Evolutionary conservation across 2,113 vertebrate species (phyloP).

Genomic region (Syngnathus typhle): DNA sequence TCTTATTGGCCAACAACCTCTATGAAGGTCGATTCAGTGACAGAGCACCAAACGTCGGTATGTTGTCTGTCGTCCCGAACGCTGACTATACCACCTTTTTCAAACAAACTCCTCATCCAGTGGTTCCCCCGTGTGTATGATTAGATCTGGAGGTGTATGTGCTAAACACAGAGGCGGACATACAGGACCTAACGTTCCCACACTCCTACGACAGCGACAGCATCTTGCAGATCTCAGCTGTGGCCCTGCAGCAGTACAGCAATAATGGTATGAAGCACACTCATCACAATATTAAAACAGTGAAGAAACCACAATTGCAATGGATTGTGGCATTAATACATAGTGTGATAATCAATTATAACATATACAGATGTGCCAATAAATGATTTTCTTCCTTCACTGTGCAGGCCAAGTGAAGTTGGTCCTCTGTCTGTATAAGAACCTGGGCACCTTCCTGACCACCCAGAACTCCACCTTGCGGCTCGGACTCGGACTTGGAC

Average conservation of each 20-base stretch:
- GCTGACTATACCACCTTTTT: not conserved
- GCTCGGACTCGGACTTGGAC: slow-evolving; percentile 66
- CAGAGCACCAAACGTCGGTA: slow-evolving; percentile 82
- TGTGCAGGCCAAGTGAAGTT: slow-evolving; percentile 78
- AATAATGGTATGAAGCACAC: slow-evolving; percentile 78
- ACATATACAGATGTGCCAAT: not conserved
- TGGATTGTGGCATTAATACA: not conserved
- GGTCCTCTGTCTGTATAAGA: slow-evolving; percentile 87
- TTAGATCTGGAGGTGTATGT: slow-evolving; percentile 88
- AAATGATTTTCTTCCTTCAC: not conserved
- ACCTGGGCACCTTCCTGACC: slow-evolving; percentile 83
- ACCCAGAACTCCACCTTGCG: slow-evolving; percentile 85
- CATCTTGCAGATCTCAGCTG: slow-evolving; percentile 83
- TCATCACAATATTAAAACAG: not conserved
- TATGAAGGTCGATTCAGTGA: slow-evolving; percentile 84
- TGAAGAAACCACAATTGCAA: not conserved
- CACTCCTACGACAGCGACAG: slow-evolving; percentile 85
- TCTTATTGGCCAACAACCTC: slow-evolving; percentile 88
- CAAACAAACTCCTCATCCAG: not conserved
- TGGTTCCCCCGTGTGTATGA: slow-evolving; percentile 14
- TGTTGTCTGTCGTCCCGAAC: slow-evolving; percentile 6
- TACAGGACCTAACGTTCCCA: slow-evolving; percentile 86
- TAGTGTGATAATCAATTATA: not conserved
- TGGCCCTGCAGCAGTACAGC: slow-evolving; percentile 89
- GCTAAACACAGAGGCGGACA: slow-evolving; percentile 82